These are phyloP conservation scores for Chironomus tentans DNA, from an alignment of 2,888 invertebrate genomes.

Conservation along the genomic window DNA sequence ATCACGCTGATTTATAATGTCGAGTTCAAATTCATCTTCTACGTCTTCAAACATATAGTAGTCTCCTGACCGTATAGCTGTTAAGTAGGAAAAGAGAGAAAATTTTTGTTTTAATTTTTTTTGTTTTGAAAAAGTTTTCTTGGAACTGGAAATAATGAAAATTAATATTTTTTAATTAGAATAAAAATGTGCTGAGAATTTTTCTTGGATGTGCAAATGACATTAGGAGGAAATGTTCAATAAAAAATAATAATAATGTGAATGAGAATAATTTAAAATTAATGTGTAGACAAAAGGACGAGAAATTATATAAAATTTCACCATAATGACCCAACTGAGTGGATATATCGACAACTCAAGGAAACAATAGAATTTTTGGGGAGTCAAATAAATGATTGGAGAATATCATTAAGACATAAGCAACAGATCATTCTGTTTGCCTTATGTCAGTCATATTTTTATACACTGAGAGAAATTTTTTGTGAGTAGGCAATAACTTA, in stretches of 20 bases:
- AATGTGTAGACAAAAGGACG: neutral
- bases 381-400: neutral
- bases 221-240: neutral
- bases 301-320: neutral
- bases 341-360: neutral
- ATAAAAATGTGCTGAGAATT: neutral
- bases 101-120: neutral
- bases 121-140: neutral
- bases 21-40: slow-evolving; percentile 67
- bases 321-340: neutral
- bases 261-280: neutral
- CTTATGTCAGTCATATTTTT: neutral
- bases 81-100: slow-evolving; percentile 28
- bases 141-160: neutral
- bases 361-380: neutral
- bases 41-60: slow-evolving; percentile 99
- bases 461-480: neutral
- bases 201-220: neutral
- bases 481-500: neutral
- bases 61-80: slow-evolving; percentile 96
- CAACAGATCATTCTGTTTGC: neutral
- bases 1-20: slow-evolving; percentile 51
- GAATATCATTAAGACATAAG: neutral
- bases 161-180: neutral
- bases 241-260: neutral